These are phyloP conservation scores for Nudaria mundana DNA, from an alignment of 2,888 invertebrate genomes.

Conservation along the genomic window DNA sequence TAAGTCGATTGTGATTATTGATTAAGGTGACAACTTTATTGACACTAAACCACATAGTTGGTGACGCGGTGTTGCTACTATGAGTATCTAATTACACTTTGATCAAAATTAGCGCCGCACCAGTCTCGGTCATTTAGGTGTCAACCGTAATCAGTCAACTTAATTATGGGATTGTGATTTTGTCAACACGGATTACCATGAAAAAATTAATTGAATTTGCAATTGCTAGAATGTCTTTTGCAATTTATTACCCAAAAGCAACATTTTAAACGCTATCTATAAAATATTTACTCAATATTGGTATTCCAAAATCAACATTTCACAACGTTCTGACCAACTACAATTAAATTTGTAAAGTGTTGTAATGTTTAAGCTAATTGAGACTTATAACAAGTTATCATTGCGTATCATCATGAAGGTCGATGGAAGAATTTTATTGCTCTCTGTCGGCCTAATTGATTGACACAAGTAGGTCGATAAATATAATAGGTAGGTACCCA, in stretches of 20 bases:
- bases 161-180: not conserved
- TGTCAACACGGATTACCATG: too few relatives aligned
- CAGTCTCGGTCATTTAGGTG: too few relatives aligned
- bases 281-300: not conserved
- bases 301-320: not conserved
- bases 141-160: too few relatives aligned
- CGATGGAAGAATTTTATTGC: conserved; percentile 32
- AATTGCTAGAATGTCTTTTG: too few relatives aligned
- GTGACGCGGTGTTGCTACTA: too few relatives aligned
- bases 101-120: too few relatives aligned
- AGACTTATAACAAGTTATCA: conserved; percentile 35
- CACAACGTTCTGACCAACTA: not conserved
- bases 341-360: conserved; percentile 4
- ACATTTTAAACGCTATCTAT: not conserved
- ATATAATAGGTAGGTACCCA: conserved; percentile 34
- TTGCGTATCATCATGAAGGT: conserved; percentile 54
- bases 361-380: conserved; percentile 8
- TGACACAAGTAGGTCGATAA: conserved; percentile 56
- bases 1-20: too few relatives aligned
- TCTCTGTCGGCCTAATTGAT: conserved; percentile 35
- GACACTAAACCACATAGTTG: too few relatives aligned
- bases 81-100: too few relatives aligned
- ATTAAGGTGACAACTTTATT: too few relatives aligned
- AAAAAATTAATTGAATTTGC: too few relatives aligned
- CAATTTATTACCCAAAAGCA: not conserved